phyloP scores from a whole-genome alignment of 2,797 vertebrate genomes.

The Helarctos malayanus region DNA sequence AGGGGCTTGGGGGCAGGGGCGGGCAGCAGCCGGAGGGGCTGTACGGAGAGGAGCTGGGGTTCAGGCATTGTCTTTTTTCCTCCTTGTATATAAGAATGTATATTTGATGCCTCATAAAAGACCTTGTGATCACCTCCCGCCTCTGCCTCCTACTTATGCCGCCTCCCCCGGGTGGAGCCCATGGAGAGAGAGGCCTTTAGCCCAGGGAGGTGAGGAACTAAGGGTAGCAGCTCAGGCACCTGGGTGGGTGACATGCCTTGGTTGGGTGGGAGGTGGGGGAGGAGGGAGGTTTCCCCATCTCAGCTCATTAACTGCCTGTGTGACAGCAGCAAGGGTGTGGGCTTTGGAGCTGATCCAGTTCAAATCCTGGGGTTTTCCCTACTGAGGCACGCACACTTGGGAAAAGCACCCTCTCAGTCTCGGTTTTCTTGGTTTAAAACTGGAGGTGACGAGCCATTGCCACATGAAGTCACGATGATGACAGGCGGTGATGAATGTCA shows the following conservation, averaged over 20 bases:
- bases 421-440: constrained; percentile 28
- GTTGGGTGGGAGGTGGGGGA: constrained; percentile 7
- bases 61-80: constrained; percentile 85
- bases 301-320: background rate
- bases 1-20: constrained; percentile 59
- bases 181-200: constrained; percentile 68
- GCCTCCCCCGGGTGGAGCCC: constrained; percentile 51
- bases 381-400: background rate
- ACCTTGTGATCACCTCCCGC: constrained; percentile 86
- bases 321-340: background rate
- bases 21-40: constrained; percentile 70
- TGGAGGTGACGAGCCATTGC: background rate
- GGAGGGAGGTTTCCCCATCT: constrained; percentile 23
- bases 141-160: constrained; percentile 79
- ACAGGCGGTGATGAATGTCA: background rate
- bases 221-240: constrained; percentile 54
- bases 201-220: constrained; percentile 39
- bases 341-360: constrained; percentile 32
- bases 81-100: constrained; percentile 90
- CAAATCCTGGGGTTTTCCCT: constrained; percentile 38
- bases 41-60: constrained; percentile 81
- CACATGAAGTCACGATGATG: background rate
- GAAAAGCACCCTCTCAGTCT: constrained; percentile 36
- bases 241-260: background rate
- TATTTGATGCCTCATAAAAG: constrained; percentile 91